phyloP scores from a whole-genome alignment of 2,113 vertebrate genomes.

The Colius striatus region DNA sequence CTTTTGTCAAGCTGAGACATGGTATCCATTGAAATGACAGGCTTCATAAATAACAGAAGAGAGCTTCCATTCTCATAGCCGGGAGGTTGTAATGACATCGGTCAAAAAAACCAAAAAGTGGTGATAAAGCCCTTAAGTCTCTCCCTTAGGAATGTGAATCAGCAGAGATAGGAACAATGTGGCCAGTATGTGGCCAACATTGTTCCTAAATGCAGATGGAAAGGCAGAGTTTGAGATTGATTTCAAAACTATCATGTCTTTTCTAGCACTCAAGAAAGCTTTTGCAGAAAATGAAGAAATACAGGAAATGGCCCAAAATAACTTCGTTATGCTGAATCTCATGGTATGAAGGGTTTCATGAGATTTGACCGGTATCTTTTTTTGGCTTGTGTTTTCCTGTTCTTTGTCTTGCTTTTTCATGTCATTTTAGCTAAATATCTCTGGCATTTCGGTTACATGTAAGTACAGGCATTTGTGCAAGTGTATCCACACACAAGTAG shows the following conservation, averaged over 20 bases:
- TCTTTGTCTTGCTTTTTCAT: not conserved
- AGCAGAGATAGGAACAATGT: not conserved
- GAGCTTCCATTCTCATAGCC: not conserved
- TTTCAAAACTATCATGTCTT: not conserved
- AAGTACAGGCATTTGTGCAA: not conserved
- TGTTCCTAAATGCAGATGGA: not conserved
- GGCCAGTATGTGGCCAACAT: not conserved
- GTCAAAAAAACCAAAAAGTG: not conserved
- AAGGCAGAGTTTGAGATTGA: not conserved
- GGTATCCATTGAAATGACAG: not conserved
- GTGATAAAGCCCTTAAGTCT: not conserved
- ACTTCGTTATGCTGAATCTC: slow-evolving; percentile 91
- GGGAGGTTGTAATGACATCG: not conserved
- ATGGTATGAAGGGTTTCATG: slow-evolving; percentile 75
- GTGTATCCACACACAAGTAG: not conserved
- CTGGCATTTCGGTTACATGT: not conserved
- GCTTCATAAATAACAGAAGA: slow-evolving; percentile 11
- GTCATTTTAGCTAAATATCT: not conserved
- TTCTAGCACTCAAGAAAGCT: slow-evolving; percentile 85
- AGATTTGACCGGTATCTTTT: not conserved
- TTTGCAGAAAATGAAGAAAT: slow-evolving; percentile 81
- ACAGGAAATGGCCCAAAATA: slow-evolving; percentile 86
- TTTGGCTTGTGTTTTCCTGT: not conserved
- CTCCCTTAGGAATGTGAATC: not conserved
- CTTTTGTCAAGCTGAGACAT: slow-evolving; percentile 32